Evolutionary conservation across 2,888 invertebrate species (phyloP), one percentile per base, ranked within the genome.

Genomic region (Acronicta leporina): DNA sequence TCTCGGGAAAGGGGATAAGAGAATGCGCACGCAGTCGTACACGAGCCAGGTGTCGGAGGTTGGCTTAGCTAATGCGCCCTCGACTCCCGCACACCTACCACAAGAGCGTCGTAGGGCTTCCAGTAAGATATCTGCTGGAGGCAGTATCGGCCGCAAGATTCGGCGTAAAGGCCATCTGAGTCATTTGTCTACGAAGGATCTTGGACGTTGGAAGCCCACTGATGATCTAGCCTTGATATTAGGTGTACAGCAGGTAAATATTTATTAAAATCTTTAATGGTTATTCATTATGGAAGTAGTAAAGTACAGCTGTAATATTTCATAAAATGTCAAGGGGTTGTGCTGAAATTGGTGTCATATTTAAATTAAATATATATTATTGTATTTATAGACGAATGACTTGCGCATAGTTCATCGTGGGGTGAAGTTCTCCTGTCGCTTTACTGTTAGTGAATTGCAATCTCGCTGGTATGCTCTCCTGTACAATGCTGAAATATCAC

Each of bases 121-220:
- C 54, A 94, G 88, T 75, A 95, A 95, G 81, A 81, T 94, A 10
- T 84, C 94, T 0, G 82, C 84, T 47, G 87, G 88, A 7, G 87
- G 92, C 0, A 91, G 90, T 52, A 74, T 89, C 10, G 91, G 91
- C 6, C 92, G 95, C 46, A 95, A 95, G 66, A 91, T 92, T 46
- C 95, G 95, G 52, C 96, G 96, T 68, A 96, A 96, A 73, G 95
- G 96, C 47, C 96, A 96, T 68, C 93, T 96, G 9, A 96, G 96
- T 84, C 96, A 96, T 53, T 90, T 97, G 73, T 96, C 97, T 6
- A 97, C 97, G 2, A 97, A 98, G 92, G 98, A 98, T 91, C 94
- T 98, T 46, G 99, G 99, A 0, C 95, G 98, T 55, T 99, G 99
- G 99, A 99, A 99, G 86, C 99, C 99, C 1, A 97, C 98, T 20